A percentile compares a stretch with the other conserved stretches of the same genome.
These are phyloP conservation scores for Limnephilus rhombicus DNA, from an alignment of 2,888 invertebrate species.

Conservation along the genomic window DNA sequence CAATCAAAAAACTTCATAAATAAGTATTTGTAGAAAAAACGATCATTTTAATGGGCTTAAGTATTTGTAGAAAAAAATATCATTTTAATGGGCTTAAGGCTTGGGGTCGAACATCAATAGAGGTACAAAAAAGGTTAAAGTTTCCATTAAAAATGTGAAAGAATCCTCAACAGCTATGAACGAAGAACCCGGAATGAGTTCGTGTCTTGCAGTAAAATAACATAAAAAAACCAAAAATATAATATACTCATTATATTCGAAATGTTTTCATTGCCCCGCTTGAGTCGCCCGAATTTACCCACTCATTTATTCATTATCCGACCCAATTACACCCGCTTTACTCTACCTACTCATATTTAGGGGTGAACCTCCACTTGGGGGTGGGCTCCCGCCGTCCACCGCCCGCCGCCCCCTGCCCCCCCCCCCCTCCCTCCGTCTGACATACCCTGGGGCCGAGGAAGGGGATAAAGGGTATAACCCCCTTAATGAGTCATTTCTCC, in stretches of 20 bases:
- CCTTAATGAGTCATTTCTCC: conserved; percentile 57
- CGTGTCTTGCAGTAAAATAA: conserved; percentile 5
- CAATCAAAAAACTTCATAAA: no score
- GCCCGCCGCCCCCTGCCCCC: not conserved
- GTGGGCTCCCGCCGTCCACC: conserved; percentile 12
- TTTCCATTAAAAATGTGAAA: not conserved
- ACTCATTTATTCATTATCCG: conserved; percentile 66
- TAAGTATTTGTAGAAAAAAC: no score
- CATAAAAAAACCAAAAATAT: conserved; percentile 53
- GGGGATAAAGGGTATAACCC: conserved; percentile 51
- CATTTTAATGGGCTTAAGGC: no score
- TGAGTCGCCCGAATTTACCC: conserved; percentile 63
- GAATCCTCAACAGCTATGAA: not conserved
- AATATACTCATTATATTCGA: conserved; percentile 59
- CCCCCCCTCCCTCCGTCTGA: not conserved
- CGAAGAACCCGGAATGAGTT: not conserved
- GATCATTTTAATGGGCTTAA: no score
- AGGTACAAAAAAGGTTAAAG: not conserved
- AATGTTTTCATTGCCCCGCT: conserved; percentile 62
- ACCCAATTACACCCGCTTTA: conserved; percentile 65
- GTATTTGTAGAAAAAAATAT: no score
- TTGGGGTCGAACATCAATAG: no score
- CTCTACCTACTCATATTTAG: conserved; percentile 48
- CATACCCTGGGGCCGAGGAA: conserved; percentile 22
- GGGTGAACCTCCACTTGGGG: conserved; percentile 2